These are phyloP conservation scores for Leucoptera coffeella DNA, from an alignment of 2,888 invertebrate species.

Conservation along the genomic window DNA sequence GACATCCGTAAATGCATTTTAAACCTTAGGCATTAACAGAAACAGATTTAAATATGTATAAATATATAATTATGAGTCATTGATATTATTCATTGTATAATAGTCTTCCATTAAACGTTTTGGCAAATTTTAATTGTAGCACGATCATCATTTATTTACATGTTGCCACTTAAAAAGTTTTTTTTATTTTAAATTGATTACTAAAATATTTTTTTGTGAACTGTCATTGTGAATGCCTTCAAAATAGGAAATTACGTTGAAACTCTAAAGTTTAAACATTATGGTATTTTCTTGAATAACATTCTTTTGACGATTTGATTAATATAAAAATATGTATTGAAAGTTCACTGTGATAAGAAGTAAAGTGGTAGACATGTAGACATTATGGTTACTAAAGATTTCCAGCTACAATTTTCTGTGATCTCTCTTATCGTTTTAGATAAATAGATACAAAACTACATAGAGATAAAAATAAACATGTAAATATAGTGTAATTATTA, in stretches of 20 bases:
- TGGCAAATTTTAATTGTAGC: conserved; percentile 43
- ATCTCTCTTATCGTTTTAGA: conserved; percentile 52
- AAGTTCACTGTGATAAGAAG: conserved; percentile 47
- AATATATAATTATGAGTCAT: too few relatives aligned
- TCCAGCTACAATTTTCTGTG: conserved; percentile 57
- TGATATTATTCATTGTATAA: conserved; percentile 10
- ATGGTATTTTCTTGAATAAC: too few relatives aligned
- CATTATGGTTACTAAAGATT: conserved; percentile 43
- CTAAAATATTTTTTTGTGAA: too few relatives aligned
- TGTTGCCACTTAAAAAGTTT: conserved; percentile 3
- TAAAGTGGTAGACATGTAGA: conserved; percentile 42
- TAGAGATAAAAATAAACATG: too few relatives aligned
- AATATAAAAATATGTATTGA: too few relatives aligned
- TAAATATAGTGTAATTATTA: conserved; percentile 31
- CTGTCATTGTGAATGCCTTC: too few relatives aligned
- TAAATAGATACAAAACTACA: conserved; percentile 38
- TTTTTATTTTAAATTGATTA: too few relatives aligned
- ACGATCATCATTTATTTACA: conserved; percentile 14
- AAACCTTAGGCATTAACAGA: too few relatives aligned
- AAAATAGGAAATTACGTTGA: too few relatives aligned
- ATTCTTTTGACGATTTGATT: too few relatives aligned
- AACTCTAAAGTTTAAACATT: too few relatives aligned
- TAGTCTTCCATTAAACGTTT: conserved; percentile 45
- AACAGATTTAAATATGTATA: too few relatives aligned
- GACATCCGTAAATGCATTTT: conserved; percentile 41